These are phyloP conservation scores for pig (Sus scrofa) DNA, from an alignment of 2,113 vertebrate genomes.

Conservation along the genomic window T2T-Sscrofa CM000819.6:81967001-81967500, in stretches of 20 bases:
- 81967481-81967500: not conserved
- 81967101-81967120: not conserved
- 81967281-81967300: not conserved
- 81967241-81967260: not conserved
- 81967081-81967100: not conserved
- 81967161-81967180: not conserved
- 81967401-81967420: not conserved
- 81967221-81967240: not conserved
- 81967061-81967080: not conserved
- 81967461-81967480: not conserved
- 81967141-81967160: conserved; percentile 5
- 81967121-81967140: not conserved
- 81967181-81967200: not conserved
- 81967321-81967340: not conserved
- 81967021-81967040: not conserved
- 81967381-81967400: not conserved
- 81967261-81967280: not conserved
- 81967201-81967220: not conserved
- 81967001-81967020: conserved; percentile 7
- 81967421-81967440: conserved; percentile 17
- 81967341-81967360: not conserved
- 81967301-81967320: not conserved
- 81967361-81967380: not conserved
- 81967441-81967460: not conserved
- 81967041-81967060: not conserved